Evolutionary conservation across 2,888 invertebrate genomes (phyloP).

Genomic region (Megaustenia siamemsis): DNA sequence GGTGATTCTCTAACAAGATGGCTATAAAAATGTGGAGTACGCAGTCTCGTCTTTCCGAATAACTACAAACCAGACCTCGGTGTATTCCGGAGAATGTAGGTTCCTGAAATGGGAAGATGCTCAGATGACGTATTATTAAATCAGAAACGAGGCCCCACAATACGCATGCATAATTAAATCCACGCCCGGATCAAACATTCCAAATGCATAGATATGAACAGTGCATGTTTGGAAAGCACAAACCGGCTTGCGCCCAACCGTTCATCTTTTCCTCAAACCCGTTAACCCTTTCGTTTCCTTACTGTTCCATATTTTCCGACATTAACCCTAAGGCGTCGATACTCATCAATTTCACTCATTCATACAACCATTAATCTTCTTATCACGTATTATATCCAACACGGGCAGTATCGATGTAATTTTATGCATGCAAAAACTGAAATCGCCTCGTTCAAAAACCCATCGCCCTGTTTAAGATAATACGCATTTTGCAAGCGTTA

Average conservation of each 20-base stretch:
- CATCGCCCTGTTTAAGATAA: conserved; percentile 2
- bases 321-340: conserved; percentile 13
- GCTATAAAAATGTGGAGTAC: too few relatives aligned
- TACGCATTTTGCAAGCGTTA: conserved; percentile 26
- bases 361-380: conserved; percentile 28
- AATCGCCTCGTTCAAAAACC: not conserved
- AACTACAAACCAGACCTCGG: too few relatives aligned
- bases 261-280: not conserved
- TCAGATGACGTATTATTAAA: too few relatives aligned
- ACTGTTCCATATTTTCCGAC: conserved; percentile 23
- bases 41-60: too few relatives aligned
- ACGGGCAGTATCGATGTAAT: conserved; percentile 15
- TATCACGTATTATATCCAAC: not conserved
- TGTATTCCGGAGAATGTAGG: too few relatives aligned
- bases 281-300: conserved; percentile 7
- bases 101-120: too few relatives aligned
- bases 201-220: conserved; percentile 7
- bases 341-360: conserved; percentile 34
- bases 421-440: conserved; percentile 32
- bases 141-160: not conserved
- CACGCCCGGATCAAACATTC: not conserved
- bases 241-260: not conserved
- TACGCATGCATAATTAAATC: not conserved
- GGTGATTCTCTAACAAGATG: too few relatives aligned
- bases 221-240: conserved; percentile 4